Conservation (phyloP, 2,797 vertebrate species). For the Loris lydekkerianus region DNA sequence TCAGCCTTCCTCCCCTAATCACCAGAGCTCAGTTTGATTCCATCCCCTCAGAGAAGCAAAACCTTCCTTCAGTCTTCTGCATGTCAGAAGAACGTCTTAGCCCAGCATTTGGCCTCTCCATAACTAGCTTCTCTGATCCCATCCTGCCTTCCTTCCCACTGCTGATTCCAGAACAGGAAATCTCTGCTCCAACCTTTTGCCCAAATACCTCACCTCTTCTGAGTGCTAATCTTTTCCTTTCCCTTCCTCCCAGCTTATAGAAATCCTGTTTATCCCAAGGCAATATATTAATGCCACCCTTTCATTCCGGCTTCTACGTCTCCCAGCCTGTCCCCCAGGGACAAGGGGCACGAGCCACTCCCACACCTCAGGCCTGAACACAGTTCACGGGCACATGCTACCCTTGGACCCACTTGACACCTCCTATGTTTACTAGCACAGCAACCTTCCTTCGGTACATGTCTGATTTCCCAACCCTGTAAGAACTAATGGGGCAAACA, state of each 20-base stretch:
- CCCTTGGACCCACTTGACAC: not conserved
- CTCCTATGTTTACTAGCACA: not conserved
- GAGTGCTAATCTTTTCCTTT: conserved; percentile 40
- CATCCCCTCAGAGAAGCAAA: not conserved
- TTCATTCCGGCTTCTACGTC: not conserved
- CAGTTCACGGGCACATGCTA: rapidly evolving
- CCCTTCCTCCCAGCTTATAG: not conserved
- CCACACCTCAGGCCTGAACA: too few species aligned
- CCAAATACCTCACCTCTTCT: conserved; percentile 44
- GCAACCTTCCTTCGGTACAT: not conserved
- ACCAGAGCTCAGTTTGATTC: not conserved
- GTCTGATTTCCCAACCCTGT: not conserved
- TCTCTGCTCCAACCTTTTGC: conserved; percentile 57
- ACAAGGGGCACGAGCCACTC: not conserved
- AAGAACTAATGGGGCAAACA: not conserved
- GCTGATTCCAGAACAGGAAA: not conserved
- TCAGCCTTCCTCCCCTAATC: not conserved
- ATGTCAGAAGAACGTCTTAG: not conserved
- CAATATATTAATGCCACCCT: not conserved
- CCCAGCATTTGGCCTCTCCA: not conserved
- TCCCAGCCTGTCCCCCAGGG: not conserved
- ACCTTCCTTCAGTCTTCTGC: not conserved
- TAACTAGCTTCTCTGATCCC: not conserved
- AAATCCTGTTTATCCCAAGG: conserved; percentile 39
- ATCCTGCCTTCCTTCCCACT: not conserved